Evolutionary conservation across 2,113 vertebrate genomes (phyloP).

Genomic region (Acrocephalus arundinaceus): DNA sequence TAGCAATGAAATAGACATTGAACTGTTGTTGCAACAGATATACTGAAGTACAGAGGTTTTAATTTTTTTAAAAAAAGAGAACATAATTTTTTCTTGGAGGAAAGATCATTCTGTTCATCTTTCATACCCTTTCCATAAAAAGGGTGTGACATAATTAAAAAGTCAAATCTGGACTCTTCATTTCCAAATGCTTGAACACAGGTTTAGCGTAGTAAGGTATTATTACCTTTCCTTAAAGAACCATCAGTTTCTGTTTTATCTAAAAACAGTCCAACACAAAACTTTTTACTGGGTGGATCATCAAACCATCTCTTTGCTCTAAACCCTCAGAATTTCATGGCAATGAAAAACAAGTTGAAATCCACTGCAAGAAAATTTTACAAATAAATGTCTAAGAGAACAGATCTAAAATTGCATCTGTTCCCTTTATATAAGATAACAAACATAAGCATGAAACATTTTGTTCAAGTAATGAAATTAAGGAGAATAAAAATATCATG

Average conservation of each 20-base stretch:
- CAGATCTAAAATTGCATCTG: neutral
- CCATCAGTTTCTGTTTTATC: neutral
- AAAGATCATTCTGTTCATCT: neutral
- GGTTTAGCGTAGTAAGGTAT: neutral
- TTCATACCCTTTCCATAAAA: neutral
- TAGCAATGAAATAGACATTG: neutral
- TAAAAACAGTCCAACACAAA: neutral
- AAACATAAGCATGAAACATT: neutral
- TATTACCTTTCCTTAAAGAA: neutral
- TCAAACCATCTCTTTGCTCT: neutral
- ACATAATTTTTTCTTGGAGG: neutral
- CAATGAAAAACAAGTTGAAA: neutral
- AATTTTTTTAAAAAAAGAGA: fast-evolving
- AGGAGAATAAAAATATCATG: neutral
- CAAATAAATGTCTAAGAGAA: neutral
- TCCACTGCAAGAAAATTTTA: neutral
- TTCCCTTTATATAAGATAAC: neutral
- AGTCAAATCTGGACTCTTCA: neutral
- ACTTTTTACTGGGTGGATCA: neutral
- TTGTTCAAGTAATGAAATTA: neutral
- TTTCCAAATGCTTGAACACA: neutral
- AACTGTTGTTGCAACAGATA: neutral
- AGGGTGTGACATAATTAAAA: neutral
- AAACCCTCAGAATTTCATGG: neutral
- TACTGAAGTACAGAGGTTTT: neutral